Base-by-base conservation (phyloP, 2,888 invertebrate genomes). In the Dicycla oo region DNA sequence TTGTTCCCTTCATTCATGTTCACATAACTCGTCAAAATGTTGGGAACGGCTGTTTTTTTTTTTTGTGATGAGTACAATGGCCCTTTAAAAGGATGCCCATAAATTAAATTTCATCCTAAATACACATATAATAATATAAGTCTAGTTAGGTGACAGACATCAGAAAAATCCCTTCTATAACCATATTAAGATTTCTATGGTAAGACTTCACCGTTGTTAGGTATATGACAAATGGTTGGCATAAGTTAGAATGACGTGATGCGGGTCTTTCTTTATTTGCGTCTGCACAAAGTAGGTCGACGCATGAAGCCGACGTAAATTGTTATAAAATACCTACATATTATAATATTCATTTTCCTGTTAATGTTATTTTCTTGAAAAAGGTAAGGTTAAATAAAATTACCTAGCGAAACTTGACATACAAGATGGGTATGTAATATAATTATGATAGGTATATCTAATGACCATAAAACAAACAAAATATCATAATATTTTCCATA, bases 211-310 rank as follows among this genome's bases (percentile, higher is more conserved):
- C 86, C 82, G 88, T 90, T 89, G 87, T 89, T 81, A n/a, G n/a
- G n/a, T n/a, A 75, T 80, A 88, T 91, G 90, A 92, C 88, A 89
- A 91, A 92, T 91, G 90, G 88, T 86, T 85, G 85, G 85, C 84
- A 84, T 89, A 88, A 90, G 88, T 89, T 86, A 84, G 83, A 87
- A 87, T 53, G 72, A 80, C 67, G 64, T 90, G 90, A 91, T 89
- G 86, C 86, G 90, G 91, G 91, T 89, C 80, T 86, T 83, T 88
- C 87, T 88, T 88, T 88, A 88, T 87, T 87, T 88, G 82, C 86
- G 82, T 86, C 78, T 84, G 79, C 80, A 80, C 75, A 73, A 89
- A 88, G 85, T 83, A 83, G 83, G 78, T 63, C 80, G 84, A 75
- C 82, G 79, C 73, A 81, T 73, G 66, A 65, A 81, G 72, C 82